Evolutionary conservation across 2,888 invertebrate species (phyloP), one percentile per base, ranked within the genome.

Genomic region (Carcina quercana): DNA sequence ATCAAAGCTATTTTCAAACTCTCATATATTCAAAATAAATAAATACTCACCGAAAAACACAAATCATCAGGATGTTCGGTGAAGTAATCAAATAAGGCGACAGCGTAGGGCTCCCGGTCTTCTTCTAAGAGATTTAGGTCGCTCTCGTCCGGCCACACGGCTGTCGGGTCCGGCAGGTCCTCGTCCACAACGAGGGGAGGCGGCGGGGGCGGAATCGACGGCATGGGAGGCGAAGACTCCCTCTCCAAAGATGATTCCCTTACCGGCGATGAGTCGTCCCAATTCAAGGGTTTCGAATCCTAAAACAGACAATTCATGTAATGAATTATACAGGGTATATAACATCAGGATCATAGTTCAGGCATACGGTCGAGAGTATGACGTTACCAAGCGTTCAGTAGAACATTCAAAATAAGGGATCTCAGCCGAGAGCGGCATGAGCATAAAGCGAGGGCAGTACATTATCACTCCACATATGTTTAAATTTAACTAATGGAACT

Each of bases 31-130:
- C n/a, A n/a, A 19, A 8, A 10, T 25, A 3, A 19, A 21, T 2
- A 8, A 12, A 25, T 38, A 82, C 88, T 87, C 63, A 94, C 92
- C 74, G 90, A 90, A 64, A 96, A 91, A 44, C 87, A 85, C 39
- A 96, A 86, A 85, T 96, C 95, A 47, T 91, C 93, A 10, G 86
- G 80, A 54, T 94, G 92, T 8, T 86, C 83, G 8, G 91, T 89
- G 40, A 87, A 85, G 58, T 92, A 95, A 70, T 94, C 91, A 64
- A 89, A 94, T 22, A 93, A 71, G 8, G 94, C 93, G 38, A 94
- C 84, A 11, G 92, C 95, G 60, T 91, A 88, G 0, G 94, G 89
- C 45, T 85, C 75, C 12, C 84, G 69, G 25, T 50, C 46, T 6
- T 84, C 70, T 26, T 52, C 47, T 6, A 32, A 15, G 2, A 48